Evolutionary conservation across 2,888 invertebrate genomes (phyloP), one percentile per base, ranked within the genome.

Genomic region (Callyntrura guangdongensis): DNA sequence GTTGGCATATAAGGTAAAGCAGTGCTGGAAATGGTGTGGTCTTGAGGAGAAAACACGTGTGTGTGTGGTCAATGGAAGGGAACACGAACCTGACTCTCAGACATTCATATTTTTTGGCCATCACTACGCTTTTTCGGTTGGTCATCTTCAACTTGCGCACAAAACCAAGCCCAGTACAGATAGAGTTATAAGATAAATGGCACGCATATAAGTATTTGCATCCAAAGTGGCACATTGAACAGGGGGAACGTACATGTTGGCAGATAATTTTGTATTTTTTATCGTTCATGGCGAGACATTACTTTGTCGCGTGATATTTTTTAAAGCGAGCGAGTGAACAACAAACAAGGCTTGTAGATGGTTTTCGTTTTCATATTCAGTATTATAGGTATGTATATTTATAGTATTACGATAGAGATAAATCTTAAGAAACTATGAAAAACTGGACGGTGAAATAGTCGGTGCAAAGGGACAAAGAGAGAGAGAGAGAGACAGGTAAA

Each of bases 381-480:
- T 59, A 17, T n/a, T 59, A 11, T 59, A 6, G n/a, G 59, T 53
- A 53, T 47, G 49, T 47, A 53, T 6, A 59, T 20, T 59, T n/a
- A 59, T 17, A n/a, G 17, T 59, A 17, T 14, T 17, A 59, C 17
- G 53, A 53, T 53, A 36, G 59, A 59, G 17, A 59, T n/a, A n/a
- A 17, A 59, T 59, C 59, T 59, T 59, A 59, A 17, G n/a, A 59
- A 59, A 59, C 59, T 59, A 59, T 59, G 22, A 11, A 20, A 64
- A 25, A 64, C 11, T 64, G n/a, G 25, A 64, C 22, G 22, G 64
- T 64, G 64, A 61, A 53, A 64, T 64, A 25, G 9, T 45, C 12
- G n/a, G 45, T 72, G 72, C 72, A 47, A 72, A 72, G 45, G 72
- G 72, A 17, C n/a, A 72, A 9, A 45, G 8, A 45, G 12, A 64